Evolutionary conservation across 2,888 invertebrate species (phyloP).

Genomic region (Abscondita cerata): DNA sequence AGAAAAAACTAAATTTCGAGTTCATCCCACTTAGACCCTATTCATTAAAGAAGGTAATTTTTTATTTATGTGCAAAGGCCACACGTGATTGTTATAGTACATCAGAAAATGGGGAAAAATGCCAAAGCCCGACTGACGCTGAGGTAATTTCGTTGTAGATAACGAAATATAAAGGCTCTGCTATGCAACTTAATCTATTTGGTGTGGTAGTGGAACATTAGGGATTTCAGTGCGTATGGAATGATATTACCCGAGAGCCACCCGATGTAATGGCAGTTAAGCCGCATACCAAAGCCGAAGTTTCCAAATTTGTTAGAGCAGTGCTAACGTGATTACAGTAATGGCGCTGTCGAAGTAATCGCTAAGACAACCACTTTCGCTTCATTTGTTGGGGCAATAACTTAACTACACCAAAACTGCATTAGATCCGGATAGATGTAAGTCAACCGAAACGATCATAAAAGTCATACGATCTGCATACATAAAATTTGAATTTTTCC

Average conservation of each 20-base stretch:
- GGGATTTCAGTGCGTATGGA: conserved; percentile 36
- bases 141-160: conserved; percentile 17
- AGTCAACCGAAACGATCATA: conserved; percentile 35
- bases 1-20: not conserved
- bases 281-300: conserved; percentile 40
- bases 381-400: conserved; percentile 41
- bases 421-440: conserved; percentile 39
- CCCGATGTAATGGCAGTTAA: conserved; percentile 41
- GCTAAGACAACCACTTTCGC: conserved; percentile 44
- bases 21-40: not conserved
- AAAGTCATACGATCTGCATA: conserved; percentile 37
- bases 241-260: conserved; percentile 37
- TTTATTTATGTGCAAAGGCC: not conserved
- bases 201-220: conserved; percentile 31
- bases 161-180: conserved; percentile 18
- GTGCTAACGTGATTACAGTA: conserved; percentile 43
- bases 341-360: conserved; percentile 42
- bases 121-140: conserved; percentile 1
- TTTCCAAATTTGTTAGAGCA: conserved; percentile 44
- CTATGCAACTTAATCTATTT: conserved; percentile 25
- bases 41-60: not conserved
- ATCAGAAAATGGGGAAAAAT: too few species aligned
- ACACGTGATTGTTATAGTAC: not conserved
- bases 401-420: conserved; percentile 42
- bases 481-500: conserved; percentile 38